A percentile compares a stretch with the other conserved stretches of the same genome.
Evolutionary conservation across 2,797 vertebrate genomes (phyloP).

Genomic region (Iguana delicatissima): DNA sequence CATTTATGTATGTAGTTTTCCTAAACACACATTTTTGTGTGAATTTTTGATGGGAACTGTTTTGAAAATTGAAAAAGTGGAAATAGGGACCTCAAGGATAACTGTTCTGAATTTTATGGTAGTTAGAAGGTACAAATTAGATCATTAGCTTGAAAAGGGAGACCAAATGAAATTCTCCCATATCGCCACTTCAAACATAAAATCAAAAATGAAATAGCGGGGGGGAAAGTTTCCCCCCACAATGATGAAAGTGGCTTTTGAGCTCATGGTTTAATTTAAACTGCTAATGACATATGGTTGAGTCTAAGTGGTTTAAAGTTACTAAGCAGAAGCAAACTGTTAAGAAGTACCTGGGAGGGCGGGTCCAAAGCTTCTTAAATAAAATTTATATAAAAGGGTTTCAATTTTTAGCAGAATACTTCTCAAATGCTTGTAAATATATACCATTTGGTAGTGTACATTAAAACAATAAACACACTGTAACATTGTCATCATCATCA

Average conservation of each 20-base stretch:
- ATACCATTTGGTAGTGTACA: no score
- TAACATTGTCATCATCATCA: neutral
- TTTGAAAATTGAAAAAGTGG: no score
- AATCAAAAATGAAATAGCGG: neutral
- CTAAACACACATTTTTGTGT: no score
- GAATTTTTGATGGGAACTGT: no score
- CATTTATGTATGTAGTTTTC: no score
- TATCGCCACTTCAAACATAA: neutral
- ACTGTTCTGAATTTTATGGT: no score
- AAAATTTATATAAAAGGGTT: neutral
- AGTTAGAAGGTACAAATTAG: no score
- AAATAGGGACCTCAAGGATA: no score
- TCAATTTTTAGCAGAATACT: neutral
- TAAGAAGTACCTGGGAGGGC: neutral
- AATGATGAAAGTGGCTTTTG: no score
- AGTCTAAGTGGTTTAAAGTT: neutral
- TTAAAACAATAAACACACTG: neutral
- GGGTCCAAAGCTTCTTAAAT: neutral
- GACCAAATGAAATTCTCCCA: no score
- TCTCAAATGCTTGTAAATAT: slow-evolving; percentile 1
- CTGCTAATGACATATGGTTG: neutral
- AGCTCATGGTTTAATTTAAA: neutral
- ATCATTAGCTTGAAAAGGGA: neutral
- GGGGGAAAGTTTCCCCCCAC: neutral
- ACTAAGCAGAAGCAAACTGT: neutral